Percentiles rank a stretch among this genome's conserved stretches.
These are phyloP conservation scores for Tetrax tetrax DNA, from an alignment of 2,113 vertebrate species.

Conservation along the genomic window DNA sequence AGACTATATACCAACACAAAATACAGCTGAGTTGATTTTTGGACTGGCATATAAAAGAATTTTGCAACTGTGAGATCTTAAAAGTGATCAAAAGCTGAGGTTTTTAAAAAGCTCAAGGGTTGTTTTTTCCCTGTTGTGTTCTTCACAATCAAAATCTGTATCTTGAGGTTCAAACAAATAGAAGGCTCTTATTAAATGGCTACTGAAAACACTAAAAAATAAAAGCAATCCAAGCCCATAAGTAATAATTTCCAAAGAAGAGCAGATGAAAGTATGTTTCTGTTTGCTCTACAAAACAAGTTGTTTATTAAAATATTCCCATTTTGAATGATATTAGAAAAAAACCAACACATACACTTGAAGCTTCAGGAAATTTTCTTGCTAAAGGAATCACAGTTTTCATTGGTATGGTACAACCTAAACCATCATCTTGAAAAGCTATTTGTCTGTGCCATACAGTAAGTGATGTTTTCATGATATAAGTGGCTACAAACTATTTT, in stretches of 20 bases:
- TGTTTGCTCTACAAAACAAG: neutral
- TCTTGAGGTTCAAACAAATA: neutral
- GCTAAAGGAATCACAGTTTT: neutral
- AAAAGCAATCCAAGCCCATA: neutral
- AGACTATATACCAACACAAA: constrained; percentile 66
- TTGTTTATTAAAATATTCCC: neutral
- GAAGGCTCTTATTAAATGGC: neutral
- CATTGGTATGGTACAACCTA: neutral
- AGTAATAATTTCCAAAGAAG: neutral
- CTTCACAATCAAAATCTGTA: neutral
- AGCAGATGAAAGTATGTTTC: neutral
- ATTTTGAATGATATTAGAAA: neutral
- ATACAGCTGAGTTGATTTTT: constrained; percentile 50
- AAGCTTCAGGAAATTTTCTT: neutral
- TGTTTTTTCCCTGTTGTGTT: neutral
- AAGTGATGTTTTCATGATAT: neutral
- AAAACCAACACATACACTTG: neutral
- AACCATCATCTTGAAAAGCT: neutral
- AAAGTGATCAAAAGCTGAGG: constrained; percentile 10
- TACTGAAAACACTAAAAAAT: constrained; percentile 38
- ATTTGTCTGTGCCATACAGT: neutral
- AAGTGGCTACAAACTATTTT: neutral
- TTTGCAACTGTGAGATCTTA: constrained; percentile 12
- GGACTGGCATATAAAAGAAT: constrained; percentile 35
- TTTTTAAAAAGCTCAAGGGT: neutral